Evolutionary conservation across 2,888 invertebrate genomes (phyloP), one percentile per base, ranked within the genome.

Genomic region (Psylliodes chrysocephalus): DNA sequence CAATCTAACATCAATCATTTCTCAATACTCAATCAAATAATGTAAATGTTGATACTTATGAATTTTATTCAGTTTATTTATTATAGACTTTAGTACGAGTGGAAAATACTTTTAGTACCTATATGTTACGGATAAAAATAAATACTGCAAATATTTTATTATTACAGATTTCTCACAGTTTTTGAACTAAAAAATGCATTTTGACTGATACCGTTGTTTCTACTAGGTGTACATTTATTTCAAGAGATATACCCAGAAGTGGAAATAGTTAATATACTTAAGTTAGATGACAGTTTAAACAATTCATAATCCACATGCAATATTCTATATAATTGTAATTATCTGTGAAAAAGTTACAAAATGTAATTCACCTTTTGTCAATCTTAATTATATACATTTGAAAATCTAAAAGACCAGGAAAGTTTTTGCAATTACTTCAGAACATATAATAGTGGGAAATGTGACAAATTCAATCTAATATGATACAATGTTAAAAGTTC

Each of bases 271-370:
- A 28, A 15, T 55, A 44, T n/a, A 18, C 30, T 7, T 56, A 22
- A 35, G 47, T 49, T 14, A 38, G 17, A 38, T 57, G 59, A 49
- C 59, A 28, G 19, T 40, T 57, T 14, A 59, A 49, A 28, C 14
- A 28, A 49, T 49, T 59, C 22, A 28, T 59, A 25, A 49, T 49
- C 49, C 40, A 25, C 15, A 40, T 25, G 49, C 46, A 56, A 56
- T 56, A 42, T 1, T 15, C 19, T 19, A 18, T 22, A 35, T 55
- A 56, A 56, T 56, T 56, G 40, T 55, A 56, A 56, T 56, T 56
- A 49, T 38, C 35, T 59, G 59, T 59, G 59, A 59, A 59, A 38
- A 59, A 49, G 15, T 59, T 59, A 59, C 59, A 51, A 59, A 59
- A 59, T 15, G 49, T 30, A 49, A 38, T 49, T 59, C 14, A 17